Conservation (phyloP, 2,888 invertebrate genomes). For the Chalcis sispes region DNA sequence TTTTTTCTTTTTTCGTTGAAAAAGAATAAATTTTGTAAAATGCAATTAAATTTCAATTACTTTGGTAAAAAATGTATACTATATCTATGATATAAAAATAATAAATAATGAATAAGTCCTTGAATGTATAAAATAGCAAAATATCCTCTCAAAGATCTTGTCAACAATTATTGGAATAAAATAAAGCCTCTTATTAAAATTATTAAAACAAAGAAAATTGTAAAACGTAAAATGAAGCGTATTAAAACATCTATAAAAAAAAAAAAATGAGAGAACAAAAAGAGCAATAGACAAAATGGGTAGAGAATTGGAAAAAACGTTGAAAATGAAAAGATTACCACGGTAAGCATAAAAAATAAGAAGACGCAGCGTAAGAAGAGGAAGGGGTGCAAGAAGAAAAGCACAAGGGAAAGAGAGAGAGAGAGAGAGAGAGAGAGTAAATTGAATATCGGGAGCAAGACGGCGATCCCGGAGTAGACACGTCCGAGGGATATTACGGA, state of each 20-base stretch:
- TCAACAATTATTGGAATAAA: too few species aligned
- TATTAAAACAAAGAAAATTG: too few species aligned
- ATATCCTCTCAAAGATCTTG: too few species aligned
- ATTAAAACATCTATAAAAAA: slow-evolving; percentile 1
- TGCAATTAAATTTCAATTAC: too few species aligned
- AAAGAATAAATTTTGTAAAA: too few species aligned
- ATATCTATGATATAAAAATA: too few species aligned
- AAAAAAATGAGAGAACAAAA: too few species aligned
- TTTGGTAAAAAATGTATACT: too few species aligned
- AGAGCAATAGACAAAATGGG: background rate
- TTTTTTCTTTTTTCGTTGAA: background rate
- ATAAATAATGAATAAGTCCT: too few species aligned
- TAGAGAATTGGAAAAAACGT: background rate
- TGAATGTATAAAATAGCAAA: too few species aligned
- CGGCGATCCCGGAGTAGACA: slow-evolving; percentile 58
- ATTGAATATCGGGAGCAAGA: slow-evolving; percentile 60
- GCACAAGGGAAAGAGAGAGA: background rate
- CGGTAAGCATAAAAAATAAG: slow-evolving; percentile 2
- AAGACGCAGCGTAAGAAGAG: slow-evolving; percentile 20
- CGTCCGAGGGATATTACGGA: slow-evolving; percentile 65
- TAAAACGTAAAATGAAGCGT: slow-evolving; percentile 27
- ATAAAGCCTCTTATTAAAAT: too few species aligned
- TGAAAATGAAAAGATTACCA: slow-evolving; percentile 42
- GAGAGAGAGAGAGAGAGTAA: slow-evolving; percentile 42
- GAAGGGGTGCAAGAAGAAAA: slow-evolving; percentile 23